Evolutionary conservation across 2,797 vertebrate genomes (phyloP).

Genomic region (Anomalospiza imberbis): DNA sequence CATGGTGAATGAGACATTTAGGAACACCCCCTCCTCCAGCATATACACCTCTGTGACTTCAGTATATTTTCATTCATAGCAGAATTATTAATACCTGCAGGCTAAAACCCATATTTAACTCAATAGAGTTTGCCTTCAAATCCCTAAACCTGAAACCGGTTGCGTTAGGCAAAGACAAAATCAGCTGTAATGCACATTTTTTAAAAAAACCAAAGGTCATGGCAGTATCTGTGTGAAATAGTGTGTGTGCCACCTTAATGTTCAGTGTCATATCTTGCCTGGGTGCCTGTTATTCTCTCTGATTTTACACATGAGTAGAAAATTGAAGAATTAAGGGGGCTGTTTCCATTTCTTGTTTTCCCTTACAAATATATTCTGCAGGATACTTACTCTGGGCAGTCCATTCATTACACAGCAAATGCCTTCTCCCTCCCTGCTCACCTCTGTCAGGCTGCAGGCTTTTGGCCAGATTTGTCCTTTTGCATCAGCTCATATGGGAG

Average conservation of each 20-base stretch:
- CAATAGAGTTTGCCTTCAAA: conserved; percentile 13
- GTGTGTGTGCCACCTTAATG: not conserved
- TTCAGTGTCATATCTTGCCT: conserved; percentile 27
- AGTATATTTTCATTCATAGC: conserved; percentile 2
- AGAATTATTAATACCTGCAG: conserved; percentile 52
- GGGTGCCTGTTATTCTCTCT: not conserved
- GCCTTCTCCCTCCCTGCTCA: not conserved
- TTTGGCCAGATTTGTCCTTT: conserved; percentile 14
- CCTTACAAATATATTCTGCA: not conserved
- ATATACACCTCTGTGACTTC: conserved; percentile 10
- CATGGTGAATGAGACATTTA: conserved; percentile 15
- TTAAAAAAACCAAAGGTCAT: conserved; percentile 37
- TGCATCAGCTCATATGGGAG: not conserved
- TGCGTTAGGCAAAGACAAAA: conserved; percentile 1
- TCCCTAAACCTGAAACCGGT: conserved; percentile 51
- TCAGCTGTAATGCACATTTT: not conserved
- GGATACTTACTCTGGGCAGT: conserved; percentile 16
- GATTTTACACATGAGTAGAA: conserved; percentile 30
- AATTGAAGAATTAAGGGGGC: not conserved
- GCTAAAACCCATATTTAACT: not conserved
- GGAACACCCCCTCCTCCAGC: not conserved
- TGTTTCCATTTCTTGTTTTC: conserved; percentile 29
- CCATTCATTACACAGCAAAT: conserved; percentile 17
- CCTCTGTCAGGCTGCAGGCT: conserved; percentile 14
- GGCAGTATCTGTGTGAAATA: conserved; percentile 39